Base-by-base conservation (phyloP, 2,113 vertebrate genomes). In the Prinia subflava region DNA sequence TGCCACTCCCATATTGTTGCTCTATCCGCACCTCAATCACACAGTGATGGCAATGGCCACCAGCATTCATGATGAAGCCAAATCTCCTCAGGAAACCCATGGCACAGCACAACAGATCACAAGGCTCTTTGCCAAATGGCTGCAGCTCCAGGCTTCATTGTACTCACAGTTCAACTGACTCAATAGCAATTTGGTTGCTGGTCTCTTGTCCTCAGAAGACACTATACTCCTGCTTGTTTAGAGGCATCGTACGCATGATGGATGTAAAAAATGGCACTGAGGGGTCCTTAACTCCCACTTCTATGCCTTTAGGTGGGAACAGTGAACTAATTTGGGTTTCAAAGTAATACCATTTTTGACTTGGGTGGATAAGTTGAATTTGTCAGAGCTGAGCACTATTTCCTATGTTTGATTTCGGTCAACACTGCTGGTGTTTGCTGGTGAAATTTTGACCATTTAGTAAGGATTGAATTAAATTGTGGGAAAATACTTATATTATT, bases 161-260 rank as follows among this genome's bases (percentile, higher is more conserved):
- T 96, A 30, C 71, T 93, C 84, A 63, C 37, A 95, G 94, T 90
- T 96, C 83, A 95, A 65, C 56, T 24, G 41, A 86, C 88, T 93
- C 92, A 88, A 88, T 3, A 86, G 82, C 92, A 93, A 28, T 86
- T 94, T 91, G 63, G 82, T 97, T 81, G 71, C 84, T 90, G 68
- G 33, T 83, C 62, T 76, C 84, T 90, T 96, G 94, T 96, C 92
- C 93, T 96, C 94, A 92, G 78, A 91, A 96, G 79, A 90, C 87
- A 91, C 44, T 35, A 41, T n/a, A 33, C 11, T 82, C 49, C 57
- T 84, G 62, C 46, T 95, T 70, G 39, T 84, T 93, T 69, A 53
- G 60, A 82, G 20, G 57, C 35, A 62, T 13, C 17, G 3, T 15
- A 16, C 7, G 39, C n/a, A 39, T 4, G 13, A 56, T 22, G 44